A percentile compares a stretch with the other conserved stretches of the same genome.
phyloP scores from a whole-genome alignment of 2,888 invertebrate species.

The Chrysodeixis includens region DNA sequence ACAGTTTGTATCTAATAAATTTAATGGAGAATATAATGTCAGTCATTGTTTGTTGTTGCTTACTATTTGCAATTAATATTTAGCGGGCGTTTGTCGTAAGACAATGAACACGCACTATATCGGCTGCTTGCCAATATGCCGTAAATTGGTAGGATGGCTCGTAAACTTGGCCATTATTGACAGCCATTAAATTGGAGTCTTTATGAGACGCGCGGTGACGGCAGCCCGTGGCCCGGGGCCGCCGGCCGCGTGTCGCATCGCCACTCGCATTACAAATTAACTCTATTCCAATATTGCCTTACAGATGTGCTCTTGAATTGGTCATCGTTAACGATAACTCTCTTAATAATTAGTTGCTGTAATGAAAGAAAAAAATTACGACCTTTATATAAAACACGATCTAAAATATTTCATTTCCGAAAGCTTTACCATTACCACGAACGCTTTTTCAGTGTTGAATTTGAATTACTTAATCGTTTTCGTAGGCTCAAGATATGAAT shows the following conservation, averaged over 20 bases:
- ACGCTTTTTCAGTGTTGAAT: constrained; percentile 25
- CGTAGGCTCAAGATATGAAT: constrained; percentile 31
- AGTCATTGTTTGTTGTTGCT: constrained; percentile 26
- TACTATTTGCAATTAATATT: constrained; percentile 39
- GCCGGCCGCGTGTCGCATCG: constrained; percentile 27
- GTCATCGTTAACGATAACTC: not conserved
- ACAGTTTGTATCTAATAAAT: constrained; percentile 25
- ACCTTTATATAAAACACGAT: not conserved
- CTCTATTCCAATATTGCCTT: constrained; percentile 31
- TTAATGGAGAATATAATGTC: constrained; percentile 9
- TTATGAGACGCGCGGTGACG: constrained; percentile 76
- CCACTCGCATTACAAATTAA: constrained; percentile 43
- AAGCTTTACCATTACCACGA: constrained; percentile 34
- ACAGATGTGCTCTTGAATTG: not conserved
- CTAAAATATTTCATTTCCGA: constrained; percentile 27
- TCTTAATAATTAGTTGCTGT: not conserved
- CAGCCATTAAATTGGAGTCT: constrained; percentile 82
- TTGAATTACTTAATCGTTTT: constrained; percentile 25
- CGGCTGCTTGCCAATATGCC: constrained; percentile 83
- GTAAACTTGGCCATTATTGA: constrained; percentile 85
- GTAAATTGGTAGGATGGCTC: constrained; percentile 84
- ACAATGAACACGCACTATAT: constrained; percentile 70
- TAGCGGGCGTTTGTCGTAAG: constrained; percentile 53
- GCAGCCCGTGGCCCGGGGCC: constrained; percentile 54
- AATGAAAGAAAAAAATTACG: not conserved